A percentile compares a stretch with the other conserved stretches of the same genome.
Conservation (phyloP, 1,140 invertebrate species). For the Stegodyphus mimosarum region DNA sequence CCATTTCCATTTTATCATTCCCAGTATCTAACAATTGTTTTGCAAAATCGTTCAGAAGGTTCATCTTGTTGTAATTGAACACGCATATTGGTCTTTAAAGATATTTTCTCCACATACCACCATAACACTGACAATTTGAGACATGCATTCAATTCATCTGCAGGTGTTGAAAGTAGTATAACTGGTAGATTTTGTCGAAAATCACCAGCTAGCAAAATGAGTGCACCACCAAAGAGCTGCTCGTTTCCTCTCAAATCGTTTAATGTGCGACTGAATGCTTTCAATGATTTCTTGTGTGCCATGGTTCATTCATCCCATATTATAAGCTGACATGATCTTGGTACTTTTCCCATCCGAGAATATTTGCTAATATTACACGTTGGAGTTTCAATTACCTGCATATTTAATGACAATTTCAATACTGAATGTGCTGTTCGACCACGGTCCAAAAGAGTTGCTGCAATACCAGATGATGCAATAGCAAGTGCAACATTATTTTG, state of each 20-base stretch:
- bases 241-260: conserved; percentile 5
- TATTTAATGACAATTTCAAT: conserved; percentile 69
- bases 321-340: too few relatives aligned
- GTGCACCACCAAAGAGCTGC: conserved; percentile 55
- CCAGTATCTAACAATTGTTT: too few relatives aligned
- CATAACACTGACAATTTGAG: conserved; percentile 65
- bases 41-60: too few relatives aligned
- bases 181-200: conserved; percentile 70
- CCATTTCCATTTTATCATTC: too few relatives aligned
- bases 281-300: too few relatives aligned
- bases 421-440: conserved; percentile 72
- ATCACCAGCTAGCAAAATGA: conserved; percentile 68
- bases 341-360: conserved; percentile 5
- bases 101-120: conserved; percentile 15
- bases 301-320: too few relatives aligned
- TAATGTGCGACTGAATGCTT: too few relatives aligned
- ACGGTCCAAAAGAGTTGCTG: conserved; percentile 68
- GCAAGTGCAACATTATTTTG: conserved; percentile 58
- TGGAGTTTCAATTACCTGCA: conserved; percentile 48
- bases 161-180: conserved; percentile 62
- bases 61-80: not conserved
- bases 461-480: conserved; percentile 62
- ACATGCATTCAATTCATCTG: conserved; percentile 66
- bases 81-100: conserved; percentile 61
- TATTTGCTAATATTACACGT: conserved; percentile 8